Conservation (phyloP, 2,888 invertebrate species). For the Heliconius charithonia region DNA sequence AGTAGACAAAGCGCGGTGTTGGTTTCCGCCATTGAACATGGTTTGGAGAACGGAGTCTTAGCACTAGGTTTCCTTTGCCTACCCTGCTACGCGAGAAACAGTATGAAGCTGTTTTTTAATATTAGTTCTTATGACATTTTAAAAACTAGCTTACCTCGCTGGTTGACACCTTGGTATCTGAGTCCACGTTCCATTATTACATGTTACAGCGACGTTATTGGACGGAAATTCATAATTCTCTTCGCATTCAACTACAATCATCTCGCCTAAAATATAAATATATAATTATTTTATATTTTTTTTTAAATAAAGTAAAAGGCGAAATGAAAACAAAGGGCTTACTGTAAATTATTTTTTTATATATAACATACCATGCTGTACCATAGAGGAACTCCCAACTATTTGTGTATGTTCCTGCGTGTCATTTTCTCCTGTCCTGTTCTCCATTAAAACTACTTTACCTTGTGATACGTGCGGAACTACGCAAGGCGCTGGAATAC, state of each 20-base stretch:
- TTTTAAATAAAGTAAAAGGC: no score
- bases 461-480: conserved; percentile 94
- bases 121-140: neutral
- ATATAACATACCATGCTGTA: conserved; percentile 72
- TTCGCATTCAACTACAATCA: conserved; percentile 89
- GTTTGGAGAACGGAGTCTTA: neutral
- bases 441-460: conserved; percentile 86
- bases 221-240: conserved; percentile 92
- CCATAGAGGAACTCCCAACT: conserved; percentile 80
- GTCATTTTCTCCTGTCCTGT: conserved; percentile 78
- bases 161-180: conserved; percentile 93
- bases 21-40: neutral
- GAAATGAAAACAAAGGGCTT: no score
- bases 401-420: conserved; percentile 82
- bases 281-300: neutral
- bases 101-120: neutral
- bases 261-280: conserved; percentile 65
- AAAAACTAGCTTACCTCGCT: conserved; percentile 84
- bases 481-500: conserved; percentile 92
- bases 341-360: neutral
- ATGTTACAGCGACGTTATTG: conserved; percentile 89
- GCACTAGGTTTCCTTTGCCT: neutral
- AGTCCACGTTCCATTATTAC: conserved; percentile 98
- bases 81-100: neutral
- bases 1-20: neutral